These are phyloP conservation scores for Lutraria rhynchaena DNA, from an alignment of 1,140 invertebrate genomes.

Conservation along the genomic window DNA sequence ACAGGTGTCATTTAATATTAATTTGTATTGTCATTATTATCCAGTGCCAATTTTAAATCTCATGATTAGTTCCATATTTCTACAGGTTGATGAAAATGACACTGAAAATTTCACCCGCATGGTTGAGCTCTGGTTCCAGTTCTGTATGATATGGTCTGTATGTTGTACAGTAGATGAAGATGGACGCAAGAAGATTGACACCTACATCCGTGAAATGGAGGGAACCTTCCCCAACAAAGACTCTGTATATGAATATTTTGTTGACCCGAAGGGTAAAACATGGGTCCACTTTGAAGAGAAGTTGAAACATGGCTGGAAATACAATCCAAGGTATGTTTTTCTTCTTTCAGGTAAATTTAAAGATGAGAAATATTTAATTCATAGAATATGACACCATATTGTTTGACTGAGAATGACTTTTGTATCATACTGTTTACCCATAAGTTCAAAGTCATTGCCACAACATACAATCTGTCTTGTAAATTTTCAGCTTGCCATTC, in stretches of 20 bases:
- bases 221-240: constrained; percentile 92
- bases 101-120: constrained; percentile 82
- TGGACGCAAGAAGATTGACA: constrained; percentile 90
- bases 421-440: no score
- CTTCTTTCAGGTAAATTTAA: no score
- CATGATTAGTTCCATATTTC: not conserved
- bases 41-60: no score
- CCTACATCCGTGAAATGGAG: constrained; percentile 91
- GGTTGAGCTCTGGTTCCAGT: constrained; percentile 91
- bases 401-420: no score
- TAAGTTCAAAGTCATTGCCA: no score
- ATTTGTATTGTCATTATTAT: no score
- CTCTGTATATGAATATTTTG: constrained; percentile 93
- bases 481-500: constrained; percentile 87
- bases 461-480: not conserved
- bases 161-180: constrained; percentile 90
- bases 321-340: constrained; percentile 86
- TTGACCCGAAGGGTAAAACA: constrained; percentile 87
- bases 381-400: no score
- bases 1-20: no score
- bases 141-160: constrained; percentile 91
- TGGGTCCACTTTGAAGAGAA: constrained; percentile 91
- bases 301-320: constrained; percentile 88
- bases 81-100: constrained; percentile 78
- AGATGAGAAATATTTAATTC: no score